Conservation (phyloP, 2,888 invertebrate genomes). For the Leptinotarsa haldemani region DNA sequence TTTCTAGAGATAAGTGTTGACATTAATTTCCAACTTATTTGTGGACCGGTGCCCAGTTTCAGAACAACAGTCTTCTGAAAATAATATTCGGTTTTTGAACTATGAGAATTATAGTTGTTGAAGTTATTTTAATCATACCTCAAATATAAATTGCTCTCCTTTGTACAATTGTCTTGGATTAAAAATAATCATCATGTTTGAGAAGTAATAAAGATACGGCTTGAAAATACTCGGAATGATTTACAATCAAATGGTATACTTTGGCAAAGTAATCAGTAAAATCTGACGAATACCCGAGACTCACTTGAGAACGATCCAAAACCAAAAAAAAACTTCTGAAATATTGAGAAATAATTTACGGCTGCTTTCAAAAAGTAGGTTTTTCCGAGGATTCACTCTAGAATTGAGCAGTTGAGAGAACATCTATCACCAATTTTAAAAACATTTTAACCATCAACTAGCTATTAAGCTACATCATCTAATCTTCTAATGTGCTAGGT, state of each 20-base stretch:
- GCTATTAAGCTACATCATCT: too few species aligned
- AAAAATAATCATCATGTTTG: background rate
- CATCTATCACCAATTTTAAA: too few species aligned
- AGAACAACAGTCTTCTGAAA: background rate
- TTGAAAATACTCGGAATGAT: background rate
- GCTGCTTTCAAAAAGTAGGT: background rate
- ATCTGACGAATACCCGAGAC: background rate
- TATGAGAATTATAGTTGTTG: background rate
- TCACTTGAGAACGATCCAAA: background rate
- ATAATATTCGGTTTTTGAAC: background rate
- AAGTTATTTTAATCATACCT: background rate
- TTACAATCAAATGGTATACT: background rate
- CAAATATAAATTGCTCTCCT: background rate
- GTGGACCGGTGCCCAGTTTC: background rate
- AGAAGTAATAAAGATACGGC: background rate
- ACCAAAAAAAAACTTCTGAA: background rate
- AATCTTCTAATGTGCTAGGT: too few species aligned
- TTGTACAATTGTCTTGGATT: background rate
- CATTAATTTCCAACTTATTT: background rate
- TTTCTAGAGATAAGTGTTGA: background rate
- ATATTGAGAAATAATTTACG: background rate
- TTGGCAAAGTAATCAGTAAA: slow-evolving; percentile 12
- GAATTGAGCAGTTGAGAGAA: too few species aligned
- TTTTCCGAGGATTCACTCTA: too few species aligned
- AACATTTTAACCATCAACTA: too few species aligned